Evolutionary conservation across 2,797 vertebrate species (phyloP).

Genomic region (Spheniscus humboldti): DNA sequence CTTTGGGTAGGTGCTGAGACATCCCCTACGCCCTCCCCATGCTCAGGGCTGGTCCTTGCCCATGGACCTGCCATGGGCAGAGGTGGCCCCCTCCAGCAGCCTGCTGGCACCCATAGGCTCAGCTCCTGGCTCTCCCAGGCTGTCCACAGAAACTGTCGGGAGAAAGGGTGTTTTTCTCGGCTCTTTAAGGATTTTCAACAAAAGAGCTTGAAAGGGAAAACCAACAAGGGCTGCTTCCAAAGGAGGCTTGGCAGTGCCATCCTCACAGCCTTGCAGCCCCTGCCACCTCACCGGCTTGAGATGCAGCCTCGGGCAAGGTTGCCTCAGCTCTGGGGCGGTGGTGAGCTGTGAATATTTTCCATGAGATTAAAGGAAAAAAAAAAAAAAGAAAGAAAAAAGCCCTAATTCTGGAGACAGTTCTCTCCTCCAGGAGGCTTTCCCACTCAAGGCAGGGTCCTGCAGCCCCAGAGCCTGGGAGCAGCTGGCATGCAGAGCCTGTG

Average conservation of each 20-base stretch:
- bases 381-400: neutral
- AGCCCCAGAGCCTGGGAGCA: neutral
- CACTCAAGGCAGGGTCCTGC: neutral
- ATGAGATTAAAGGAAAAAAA: neutral
- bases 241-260: constrained; percentile 26
- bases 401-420: neutral
- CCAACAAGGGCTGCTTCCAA: neutral
- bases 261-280: neutral
- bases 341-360: neutral
- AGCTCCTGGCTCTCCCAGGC: neutral
- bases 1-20: neutral
- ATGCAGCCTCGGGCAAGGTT: neutral
- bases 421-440: neutral
- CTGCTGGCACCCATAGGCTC: neutral
- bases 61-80: neutral
- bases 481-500: neutral
- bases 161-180: neutral
- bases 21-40: fast-evolving
- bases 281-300: neutral
- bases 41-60: neutral
- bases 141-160: neutral
- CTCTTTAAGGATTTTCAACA: neutral
- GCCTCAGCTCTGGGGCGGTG: neutral
- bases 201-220: constrained; percentile 46
- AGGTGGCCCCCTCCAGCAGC: neutral